A percentile compares a stretch with the other conserved stretches of the same genome.
Conservation (phyloP, 1,140 invertebrate genomes). For the Diuraphis noxia region DNA sequence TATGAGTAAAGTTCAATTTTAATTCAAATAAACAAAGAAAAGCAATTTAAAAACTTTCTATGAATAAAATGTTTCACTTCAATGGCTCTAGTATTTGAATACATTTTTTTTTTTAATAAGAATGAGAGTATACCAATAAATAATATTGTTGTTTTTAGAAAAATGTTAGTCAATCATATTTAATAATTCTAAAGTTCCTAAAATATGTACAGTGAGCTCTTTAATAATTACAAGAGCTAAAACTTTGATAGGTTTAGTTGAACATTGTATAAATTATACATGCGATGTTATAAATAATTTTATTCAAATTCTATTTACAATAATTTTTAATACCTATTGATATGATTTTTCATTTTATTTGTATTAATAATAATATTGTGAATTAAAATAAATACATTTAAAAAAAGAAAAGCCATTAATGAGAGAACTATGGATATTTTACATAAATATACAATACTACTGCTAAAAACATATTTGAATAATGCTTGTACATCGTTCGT, state of each 20-base stretch:
- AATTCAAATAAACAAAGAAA: constrained; percentile 22
- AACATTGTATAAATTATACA: not conserved
- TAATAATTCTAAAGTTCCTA: not conserved
- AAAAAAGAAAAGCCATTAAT: not conserved
- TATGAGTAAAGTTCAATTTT: not conserved
- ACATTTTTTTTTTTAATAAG: not conserved
- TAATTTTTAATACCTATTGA: not conserved
- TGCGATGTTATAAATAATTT: not conserved
- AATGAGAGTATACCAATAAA: not conserved
- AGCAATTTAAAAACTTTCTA: not conserved
- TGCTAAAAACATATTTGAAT: not conserved
- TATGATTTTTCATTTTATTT: not conserved
- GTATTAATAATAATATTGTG: not conserved
- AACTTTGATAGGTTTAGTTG: not conserved
- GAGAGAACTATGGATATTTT: not conserved
- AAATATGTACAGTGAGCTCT: not conserved
- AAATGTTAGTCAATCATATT: not conserved
- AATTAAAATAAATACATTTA: not conserved
- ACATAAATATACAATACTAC: not conserved
- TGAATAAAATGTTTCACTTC: constrained; percentile 11
- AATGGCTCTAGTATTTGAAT: not conserved
- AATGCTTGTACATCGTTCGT: not conserved
- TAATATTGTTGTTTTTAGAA: not conserved
- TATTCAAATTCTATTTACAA: not conserved
- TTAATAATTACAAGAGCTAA: not conserved